Percentiles rank a stretch among this genome's conserved stretches.
phyloP scores from a whole-genome alignment of 2,113 vertebrate genomes.

The Ameiurus melas region DNA sequence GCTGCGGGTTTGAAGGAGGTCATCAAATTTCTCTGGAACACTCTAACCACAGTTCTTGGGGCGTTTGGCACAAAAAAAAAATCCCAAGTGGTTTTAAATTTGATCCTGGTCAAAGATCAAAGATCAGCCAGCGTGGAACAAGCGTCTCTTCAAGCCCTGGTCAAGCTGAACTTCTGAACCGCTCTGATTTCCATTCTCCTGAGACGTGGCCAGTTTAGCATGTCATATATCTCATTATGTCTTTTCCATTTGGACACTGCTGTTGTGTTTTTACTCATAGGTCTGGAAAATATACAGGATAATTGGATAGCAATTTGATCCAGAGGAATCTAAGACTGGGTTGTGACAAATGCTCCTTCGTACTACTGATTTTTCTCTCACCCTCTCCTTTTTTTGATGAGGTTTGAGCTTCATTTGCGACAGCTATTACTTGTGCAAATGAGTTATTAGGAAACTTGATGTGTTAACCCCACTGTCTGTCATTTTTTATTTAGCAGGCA shows the following conservation, averaged over 20 bases:
- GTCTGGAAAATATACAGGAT: slow-evolving; percentile 36
- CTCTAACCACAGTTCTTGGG: slow-evolving; percentile 35
- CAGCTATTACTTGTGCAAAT: background rate
- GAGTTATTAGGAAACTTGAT: slow-evolving; percentile 18
- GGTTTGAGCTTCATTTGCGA: background rate
- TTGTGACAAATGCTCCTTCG: background rate
- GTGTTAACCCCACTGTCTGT: background rate
- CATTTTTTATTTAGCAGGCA: slow-evolving; percentile 29
- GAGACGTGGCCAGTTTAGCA: slow-evolving; percentile 35
- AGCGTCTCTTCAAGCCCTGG: slow-evolving; percentile 36
- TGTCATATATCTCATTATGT: slow-evolving; percentile 46
- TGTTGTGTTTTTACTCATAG: slow-evolving; percentile 23
- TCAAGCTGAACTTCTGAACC: slow-evolving; percentile 42
- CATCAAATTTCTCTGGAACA: slow-evolving; percentile 41
- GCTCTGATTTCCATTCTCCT: slow-evolving; percentile 24
- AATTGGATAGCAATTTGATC: slow-evolving; percentile 24
- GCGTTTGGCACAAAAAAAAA: slow-evolving; percentile 30
- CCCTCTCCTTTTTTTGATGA: background rate
- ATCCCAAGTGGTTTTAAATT: slow-evolving; percentile 40
- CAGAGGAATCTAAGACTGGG: slow-evolving; percentile 7
- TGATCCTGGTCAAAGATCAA: slow-evolving; percentile 43
- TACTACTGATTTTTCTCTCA: background rate
- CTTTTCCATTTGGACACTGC: slow-evolving; percentile 39
- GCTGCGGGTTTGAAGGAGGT: slow-evolving; percentile 43
- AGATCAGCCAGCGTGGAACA: slow-evolving; percentile 28